A percentile compares a stretch with the other conserved stretches of the same genome.
Conservation (phyloP, 2,888 invertebrate genomes). For the Pterobdella sp. region DNA sequence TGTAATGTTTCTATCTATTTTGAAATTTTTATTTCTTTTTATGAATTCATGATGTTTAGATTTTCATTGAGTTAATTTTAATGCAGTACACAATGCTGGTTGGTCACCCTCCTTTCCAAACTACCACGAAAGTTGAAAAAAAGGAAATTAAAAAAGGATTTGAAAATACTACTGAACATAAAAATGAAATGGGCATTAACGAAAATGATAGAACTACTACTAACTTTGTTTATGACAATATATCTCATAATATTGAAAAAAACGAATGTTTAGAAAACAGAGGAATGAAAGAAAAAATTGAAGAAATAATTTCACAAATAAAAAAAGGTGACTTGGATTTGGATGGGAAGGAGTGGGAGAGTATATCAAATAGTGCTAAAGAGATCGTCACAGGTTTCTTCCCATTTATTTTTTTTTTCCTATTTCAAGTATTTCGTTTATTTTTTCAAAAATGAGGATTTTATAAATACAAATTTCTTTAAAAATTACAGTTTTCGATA, state of each 20-base stretch:
- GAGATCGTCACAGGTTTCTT: conserved; percentile 60
- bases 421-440: background rate
- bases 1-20: conserved; percentile 42
- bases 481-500: background rate
- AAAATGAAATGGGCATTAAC: background rate
- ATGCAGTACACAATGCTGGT: conserved; percentile 71
- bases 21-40: background rate
- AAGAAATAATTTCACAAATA: conserved; percentile 67
- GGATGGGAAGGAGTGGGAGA: conserved; percentile 64
- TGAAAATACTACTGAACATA: background rate
- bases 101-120: conserved; percentile 77
- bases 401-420: background rate
- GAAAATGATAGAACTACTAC: background rate
- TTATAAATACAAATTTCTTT: background rate
- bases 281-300: background rate
- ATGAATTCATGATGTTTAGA: background rate
- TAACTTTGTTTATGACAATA: background rate
- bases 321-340: conserved; percentile 71
- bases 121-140: conserved; percentile 57
- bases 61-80: background rate
- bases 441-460: background rate
- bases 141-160: background rate
- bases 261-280: too few species aligned
- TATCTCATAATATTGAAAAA: too few species aligned
- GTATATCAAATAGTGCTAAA: conserved; percentile 68